These are phyloP conservation scores for Gymnosoma rotundatum DNA, from an alignment of 2,888 invertebrate genomes.

Conservation along the genomic window DNA sequence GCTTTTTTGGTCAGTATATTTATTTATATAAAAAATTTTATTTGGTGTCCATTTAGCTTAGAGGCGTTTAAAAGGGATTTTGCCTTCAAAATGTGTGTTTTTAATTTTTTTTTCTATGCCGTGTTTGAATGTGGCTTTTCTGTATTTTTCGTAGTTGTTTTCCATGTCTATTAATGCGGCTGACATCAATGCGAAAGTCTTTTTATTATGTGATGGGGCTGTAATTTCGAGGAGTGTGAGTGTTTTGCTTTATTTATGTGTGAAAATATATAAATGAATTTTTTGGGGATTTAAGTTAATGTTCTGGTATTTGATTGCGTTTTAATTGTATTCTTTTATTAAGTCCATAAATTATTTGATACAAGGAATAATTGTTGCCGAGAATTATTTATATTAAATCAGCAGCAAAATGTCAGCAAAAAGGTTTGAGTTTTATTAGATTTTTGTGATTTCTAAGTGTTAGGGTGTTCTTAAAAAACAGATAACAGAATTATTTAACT, in stretches of 20 bases:
- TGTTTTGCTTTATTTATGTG: conserved; percentile 65
- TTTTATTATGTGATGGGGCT: conserved; percentile 29
- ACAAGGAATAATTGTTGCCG: background rate
- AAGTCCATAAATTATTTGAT: conserved; percentile 60
- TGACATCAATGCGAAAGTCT: conserved; percentile 59
- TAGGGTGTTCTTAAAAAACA: too few species aligned
- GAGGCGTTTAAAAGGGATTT: conserved; percentile 63
- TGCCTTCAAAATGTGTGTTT: conserved; percentile 41
- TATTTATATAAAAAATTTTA: conserved; percentile 60
- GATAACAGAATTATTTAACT: too few species aligned
- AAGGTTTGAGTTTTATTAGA: background rate
- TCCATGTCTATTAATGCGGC: conserved; percentile 59
- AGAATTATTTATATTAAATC: background rate
- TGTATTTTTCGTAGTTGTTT: conserved; percentile 57
- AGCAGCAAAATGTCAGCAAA: background rate
- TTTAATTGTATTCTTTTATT: conserved; percentile 68
- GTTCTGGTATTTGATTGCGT: conserved; percentile 63
- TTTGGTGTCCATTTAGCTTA: conserved; percentile 67
- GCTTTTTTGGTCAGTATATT: conserved; percentile 60
- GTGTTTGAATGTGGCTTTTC: conserved; percentile 62
- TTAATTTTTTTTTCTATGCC: conserved; percentile 15
- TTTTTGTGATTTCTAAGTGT: too few species aligned
- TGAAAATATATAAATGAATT: conserved; percentile 66
- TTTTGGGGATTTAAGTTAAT: conserved; percentile 61
- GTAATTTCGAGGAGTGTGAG: background rate